phyloP scores from a whole-genome alignment of 1,140 invertebrate genomes.

The Drosophila setifemur region DNA sequence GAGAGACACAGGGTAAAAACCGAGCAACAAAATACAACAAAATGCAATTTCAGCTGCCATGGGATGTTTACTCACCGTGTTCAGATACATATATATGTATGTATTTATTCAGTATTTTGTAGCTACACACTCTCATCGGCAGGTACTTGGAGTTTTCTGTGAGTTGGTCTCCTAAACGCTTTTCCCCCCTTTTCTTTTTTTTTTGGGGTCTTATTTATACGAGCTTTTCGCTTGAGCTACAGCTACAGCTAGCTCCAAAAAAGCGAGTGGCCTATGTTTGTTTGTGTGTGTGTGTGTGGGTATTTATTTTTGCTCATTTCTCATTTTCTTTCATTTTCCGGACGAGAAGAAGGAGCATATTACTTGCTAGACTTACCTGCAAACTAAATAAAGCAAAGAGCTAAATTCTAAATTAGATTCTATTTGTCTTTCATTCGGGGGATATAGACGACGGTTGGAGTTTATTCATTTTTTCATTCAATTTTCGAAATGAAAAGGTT shows the following conservation, averaged over 20 bases:
- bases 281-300: conserved; percentile 15
- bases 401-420: conserved; percentile 62
- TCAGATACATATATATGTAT: conserved; percentile 12
- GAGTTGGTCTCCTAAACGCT: conserved; percentile 23
- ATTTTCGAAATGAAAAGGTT: conserved; percentile 2
- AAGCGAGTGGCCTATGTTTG: conserved; percentile 32
- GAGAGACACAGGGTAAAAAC: conserved; percentile 7
- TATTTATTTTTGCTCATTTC: conserved; percentile 68
- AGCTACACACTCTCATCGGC: conserved; percentile 25
- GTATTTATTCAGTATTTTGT: conserved; percentile 71
- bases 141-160: conserved; percentile 8
- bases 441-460: background rate
- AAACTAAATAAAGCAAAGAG: conserved; percentile 51
- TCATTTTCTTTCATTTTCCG: conserved; percentile 62
- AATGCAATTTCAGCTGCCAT: conserved; percentile 58
- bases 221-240: conserved; percentile 40
- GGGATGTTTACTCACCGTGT: conserved; percentile 37
- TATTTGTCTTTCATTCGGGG: conserved; percentile 49
- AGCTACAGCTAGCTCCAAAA: conserved; percentile 31
- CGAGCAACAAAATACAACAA: conserved; percentile 1
- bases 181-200: conserved; percentile 10
- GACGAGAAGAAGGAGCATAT: conserved; percentile 11
- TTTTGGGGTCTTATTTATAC: conserved; percentile 48
- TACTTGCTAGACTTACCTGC: conserved; percentile 28
- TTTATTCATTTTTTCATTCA: conserved; percentile 18